phyloP scores from a whole-genome alignment of 2,888 invertebrate genomes.

The Heliconius hortense region DNA sequence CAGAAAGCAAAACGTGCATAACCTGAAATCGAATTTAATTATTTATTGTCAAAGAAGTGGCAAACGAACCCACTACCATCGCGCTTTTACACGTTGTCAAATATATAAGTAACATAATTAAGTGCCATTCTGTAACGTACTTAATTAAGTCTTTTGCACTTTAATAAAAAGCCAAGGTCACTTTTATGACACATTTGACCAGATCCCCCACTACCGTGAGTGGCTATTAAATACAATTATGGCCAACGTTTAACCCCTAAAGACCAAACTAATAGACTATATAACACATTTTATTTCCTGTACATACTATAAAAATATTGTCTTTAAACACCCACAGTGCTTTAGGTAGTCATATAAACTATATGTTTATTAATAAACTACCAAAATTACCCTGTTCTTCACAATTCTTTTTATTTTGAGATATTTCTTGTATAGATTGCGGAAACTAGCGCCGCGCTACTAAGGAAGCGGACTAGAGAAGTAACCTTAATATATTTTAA shows the following conservation, averaged over 20 bases:
- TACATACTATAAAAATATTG: neutral
- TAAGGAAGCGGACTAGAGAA: too few species aligned
- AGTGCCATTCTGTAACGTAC: neutral
- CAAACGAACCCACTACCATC: neutral
- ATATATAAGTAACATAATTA: neutral
- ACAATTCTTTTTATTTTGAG: too few species aligned
- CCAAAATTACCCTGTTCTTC: too few species aligned
- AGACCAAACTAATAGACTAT: slow-evolving; percentile 11
- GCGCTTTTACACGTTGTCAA: neutral
- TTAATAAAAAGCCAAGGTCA: slow-evolving; percentile 10
- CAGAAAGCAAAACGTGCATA: too few species aligned
- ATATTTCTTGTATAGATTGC: too few species aligned
- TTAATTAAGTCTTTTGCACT: slow-evolving; percentile 9
- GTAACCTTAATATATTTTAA: too few species aligned
- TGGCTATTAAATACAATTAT: slow-evolving; percentile 21
- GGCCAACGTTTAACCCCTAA: slow-evolving; percentile 18
- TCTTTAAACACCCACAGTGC: neutral
- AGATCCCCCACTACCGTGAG: neutral
- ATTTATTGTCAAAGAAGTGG: neutral
- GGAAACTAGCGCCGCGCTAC: too few species aligned
- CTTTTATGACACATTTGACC: slow-evolving; percentile 8
- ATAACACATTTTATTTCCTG: neutral
- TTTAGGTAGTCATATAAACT: too few species aligned
- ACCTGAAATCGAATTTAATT: too few species aligned
- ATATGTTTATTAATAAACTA: too few species aligned